Evolutionary conservation across 2,888 invertebrate genomes (phyloP), one percentile per base, ranked within the genome.

Genomic region (Eupithecia subfuscata): DNA sequence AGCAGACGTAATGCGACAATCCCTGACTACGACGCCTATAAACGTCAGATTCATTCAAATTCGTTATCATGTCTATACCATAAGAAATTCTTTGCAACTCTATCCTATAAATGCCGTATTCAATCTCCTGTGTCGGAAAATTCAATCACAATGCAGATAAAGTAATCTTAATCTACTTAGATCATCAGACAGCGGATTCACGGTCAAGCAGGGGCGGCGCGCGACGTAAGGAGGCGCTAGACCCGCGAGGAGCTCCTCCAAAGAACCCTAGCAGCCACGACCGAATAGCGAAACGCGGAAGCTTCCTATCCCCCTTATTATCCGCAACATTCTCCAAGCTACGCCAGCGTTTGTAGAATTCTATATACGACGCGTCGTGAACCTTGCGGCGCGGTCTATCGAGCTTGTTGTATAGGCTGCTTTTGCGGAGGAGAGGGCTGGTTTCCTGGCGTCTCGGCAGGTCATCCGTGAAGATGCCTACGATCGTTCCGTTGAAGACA

Each of bases 261-360:
- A 98, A 97, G 78, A 98, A 91, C 83, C 97, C 97, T 67, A 97
- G 96, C 84, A 98, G 91, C 97, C 97, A 98, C 80, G 95, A 95
- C 82, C 96, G 96, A 78, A 98, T 95, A 40, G 97, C 96, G 84
- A 96, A 96, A 76, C 96, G 95, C 72, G 96, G 95, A 86, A 96
- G 95, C 88, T 97, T 97, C 82, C 95, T 94, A 79, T 86, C 82
- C 60, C 84, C 86, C 84, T 92, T 92, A 69, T 82, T 87, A 77
- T 91, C 93, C 56, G 90, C 90, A 69, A 97, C 95, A 80, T 96
- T 96, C 91, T 98, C 98, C 71, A 97, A 93, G 69, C 98, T 98
- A 83, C 96, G 96, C 97, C 98, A 98, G 85, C 97, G 96, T 90
- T 97, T 97, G 82, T 96, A 95, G 82, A 95, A 92, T 86, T 95